Percentiles rank a stretch among this genome's conserved stretches.
Evolutionary conservation across 1,140 invertebrate species (phyloP).

Genomic region (Zophobas morio): DNA sequence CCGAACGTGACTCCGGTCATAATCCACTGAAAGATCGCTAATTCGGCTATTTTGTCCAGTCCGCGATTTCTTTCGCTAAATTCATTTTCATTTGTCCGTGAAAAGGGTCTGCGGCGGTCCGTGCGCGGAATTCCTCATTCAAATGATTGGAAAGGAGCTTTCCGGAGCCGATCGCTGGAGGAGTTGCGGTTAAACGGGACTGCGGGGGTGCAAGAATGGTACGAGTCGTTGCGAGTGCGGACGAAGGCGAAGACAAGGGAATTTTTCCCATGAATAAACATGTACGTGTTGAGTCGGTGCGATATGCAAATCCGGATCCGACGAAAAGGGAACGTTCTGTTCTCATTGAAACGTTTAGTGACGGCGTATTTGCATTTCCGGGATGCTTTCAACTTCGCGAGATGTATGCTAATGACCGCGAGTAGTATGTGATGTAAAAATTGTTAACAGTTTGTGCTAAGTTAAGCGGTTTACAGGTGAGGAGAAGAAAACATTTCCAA

Average conservation of each 20-base stretch:
- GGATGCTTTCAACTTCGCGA: constrained; percentile 14
- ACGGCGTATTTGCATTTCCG: constrained; percentile 27
- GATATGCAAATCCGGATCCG: constrained; percentile 17
- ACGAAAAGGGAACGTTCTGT: constrained; percentile 25
- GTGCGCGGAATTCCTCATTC: constrained; percentile 48
- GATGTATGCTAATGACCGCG: constrained; percentile 9
- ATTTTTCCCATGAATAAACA: constrained; percentile 42
- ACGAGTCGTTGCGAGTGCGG: no score
- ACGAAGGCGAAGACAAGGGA: neutral
- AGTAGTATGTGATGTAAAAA: no score
- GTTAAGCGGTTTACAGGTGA: no score
- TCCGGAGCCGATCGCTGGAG: neutral
- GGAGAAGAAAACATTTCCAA: no score
- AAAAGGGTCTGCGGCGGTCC: constrained; percentile 53
- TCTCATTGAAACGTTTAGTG: constrained; percentile 32
- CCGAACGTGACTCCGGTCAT: constrained; percentile 59
- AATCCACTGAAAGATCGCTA: constrained; percentile 63
- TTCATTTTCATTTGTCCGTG: constrained; percentile 63
- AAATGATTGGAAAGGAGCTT: constrained; percentile 4
- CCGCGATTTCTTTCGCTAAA: constrained; percentile 63
- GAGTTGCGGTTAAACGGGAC: no score
- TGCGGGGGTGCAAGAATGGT: no score
- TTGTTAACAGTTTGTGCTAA: no score
- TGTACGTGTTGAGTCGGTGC: constrained; percentile 17
- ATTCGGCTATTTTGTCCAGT: constrained; percentile 65